Base-by-base conservation (phyloP, 2,797 vertebrate species). In the Sylvia borin region DNA sequence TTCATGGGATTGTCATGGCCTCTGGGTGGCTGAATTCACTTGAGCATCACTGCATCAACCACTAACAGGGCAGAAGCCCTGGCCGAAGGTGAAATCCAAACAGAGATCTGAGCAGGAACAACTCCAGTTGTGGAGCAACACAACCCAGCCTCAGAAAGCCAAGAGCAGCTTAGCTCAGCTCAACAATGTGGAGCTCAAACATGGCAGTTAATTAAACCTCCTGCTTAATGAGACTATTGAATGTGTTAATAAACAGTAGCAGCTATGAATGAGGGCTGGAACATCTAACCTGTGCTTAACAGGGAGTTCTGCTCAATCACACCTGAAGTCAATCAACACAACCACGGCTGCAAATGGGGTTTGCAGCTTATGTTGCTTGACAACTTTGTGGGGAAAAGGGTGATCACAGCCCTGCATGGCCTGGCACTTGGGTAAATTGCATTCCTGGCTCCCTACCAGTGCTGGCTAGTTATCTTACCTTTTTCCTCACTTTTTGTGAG, bases 201-300 rank as follows among this genome's bases (percentile, higher is more conserved):
- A 31, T 66, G 50, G 85, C 76, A 95, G 79, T n/a, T 92, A 90
- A 93, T 94, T 92, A 96, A 95, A 90, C 38, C n/a, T 40, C 42
- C 51, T 32, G 6, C 47, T 88, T 96, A 93, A 95, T 57, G 68
- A 91, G 57, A 34, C 82, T 54, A 11, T 32, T 88, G 78, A 85
- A 92, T 16, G 31, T 48, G 72, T 77, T 95, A 90, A 92, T 80
- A 68, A 92, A 78, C 38, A 92, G 66, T 22, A 92, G n/a, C 68
- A 94, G 70, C 68, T 70, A 70, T 31, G 68, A 91, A 71, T 65
- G 73, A 93, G 29, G 22, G n/a, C 22, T 84, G 26, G 57, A 75
- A 83, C n/a, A 81, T 6, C 20, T 31, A 78, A 84, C 73, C 31
- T 91, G 66, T 66, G 54, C 51, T 88, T 67, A 80, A 85, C 17